Evolutionary conservation across 2,113 vertebrate species (phyloP), one percentile per base, ranked within the genome.

Genomic region (Daubentonia madagascariensis): DNA sequence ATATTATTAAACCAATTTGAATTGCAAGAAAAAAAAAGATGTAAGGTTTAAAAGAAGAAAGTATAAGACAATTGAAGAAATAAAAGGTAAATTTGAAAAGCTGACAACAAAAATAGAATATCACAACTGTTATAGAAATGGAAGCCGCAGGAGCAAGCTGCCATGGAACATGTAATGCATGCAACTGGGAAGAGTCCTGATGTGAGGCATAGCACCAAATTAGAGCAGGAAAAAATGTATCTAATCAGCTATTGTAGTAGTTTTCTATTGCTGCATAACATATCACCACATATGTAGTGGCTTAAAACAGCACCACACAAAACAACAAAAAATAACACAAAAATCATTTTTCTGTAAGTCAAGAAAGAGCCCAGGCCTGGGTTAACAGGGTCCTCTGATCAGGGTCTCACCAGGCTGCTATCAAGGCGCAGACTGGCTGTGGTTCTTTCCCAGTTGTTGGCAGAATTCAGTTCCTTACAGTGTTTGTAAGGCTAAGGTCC

Each of bases 121-220:
- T 72, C 22, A 73, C 13, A 68, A 73, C 35, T 8, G 32, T 48
- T 40, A 65, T 23, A 50, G 52, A 52, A 67, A 52, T 70, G 20
- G 48, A 86, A 81, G 17, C 17, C 76, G 45, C 1, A 4, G 3
- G 30, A 40, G 6, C 28, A 28, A 45, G 28, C 8, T 45, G 2
- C 72, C 40, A 30, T 32, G 35, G 37, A 57, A 17, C 30, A 6
- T 18, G 68, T 1, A n/a, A 52, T 23, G 28, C 6, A 52, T 11
- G 25, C 3, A 28, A 6, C 10, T 57, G 6, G 4, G 73, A 57
- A 37, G 25, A 43, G 16, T 17, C 13, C 17, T 67, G 10, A 16
- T 0, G 23, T 32, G 32, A 52, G 32, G 22, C 5, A 18, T 1
- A 48, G 1, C 2, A 17, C 4, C 16, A 68, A 8, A 17, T 28